Percentiles rank a stretch among this genome's conserved stretches.
phyloP scores from a whole-genome alignment of 2,888 invertebrate species.

The Protonemura montana region DNA sequence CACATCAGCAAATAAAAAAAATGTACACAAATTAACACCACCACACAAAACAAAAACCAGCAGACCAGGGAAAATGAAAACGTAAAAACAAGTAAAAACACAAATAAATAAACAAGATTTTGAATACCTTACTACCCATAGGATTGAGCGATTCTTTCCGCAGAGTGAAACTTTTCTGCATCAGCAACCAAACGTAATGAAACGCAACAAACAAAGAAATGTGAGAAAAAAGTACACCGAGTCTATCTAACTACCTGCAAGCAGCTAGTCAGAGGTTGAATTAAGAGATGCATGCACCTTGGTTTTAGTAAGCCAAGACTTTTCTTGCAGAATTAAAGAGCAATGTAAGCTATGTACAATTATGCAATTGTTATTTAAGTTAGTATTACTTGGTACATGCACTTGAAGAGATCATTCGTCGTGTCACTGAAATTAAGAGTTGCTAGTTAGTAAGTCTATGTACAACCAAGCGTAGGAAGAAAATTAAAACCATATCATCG shows the following conservation, averaged over 20 bases:
- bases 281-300: neutral
- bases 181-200: slow-evolving; percentile 45
- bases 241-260: neutral
- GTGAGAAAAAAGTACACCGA: neutral
- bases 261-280: neutral
- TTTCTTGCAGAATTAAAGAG: neutral
- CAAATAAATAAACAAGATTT: slow-evolving; percentile 39
- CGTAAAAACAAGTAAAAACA: slow-evolving; percentile 40
- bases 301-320: neutral
- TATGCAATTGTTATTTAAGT: neutral
- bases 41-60: slow-evolving; percentile 20
- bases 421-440: no score
- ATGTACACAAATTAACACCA: neutral
- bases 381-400: no score
- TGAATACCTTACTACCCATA: slow-evolving; percentile 45
- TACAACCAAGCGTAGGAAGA: neutral
- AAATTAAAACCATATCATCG: no score
- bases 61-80: slow-evolving; percentile 43
- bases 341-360: neutral
- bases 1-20: neutral
- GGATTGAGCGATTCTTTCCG: slow-evolving; percentile 43
- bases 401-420: no score
- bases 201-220: slow-evolving; percentile 44
- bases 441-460: no score
- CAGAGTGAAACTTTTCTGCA: slow-evolving; percentile 44